Base-by-base conservation (phyloP, 2,888 invertebrate species). In the Allygus modestus region DNA sequence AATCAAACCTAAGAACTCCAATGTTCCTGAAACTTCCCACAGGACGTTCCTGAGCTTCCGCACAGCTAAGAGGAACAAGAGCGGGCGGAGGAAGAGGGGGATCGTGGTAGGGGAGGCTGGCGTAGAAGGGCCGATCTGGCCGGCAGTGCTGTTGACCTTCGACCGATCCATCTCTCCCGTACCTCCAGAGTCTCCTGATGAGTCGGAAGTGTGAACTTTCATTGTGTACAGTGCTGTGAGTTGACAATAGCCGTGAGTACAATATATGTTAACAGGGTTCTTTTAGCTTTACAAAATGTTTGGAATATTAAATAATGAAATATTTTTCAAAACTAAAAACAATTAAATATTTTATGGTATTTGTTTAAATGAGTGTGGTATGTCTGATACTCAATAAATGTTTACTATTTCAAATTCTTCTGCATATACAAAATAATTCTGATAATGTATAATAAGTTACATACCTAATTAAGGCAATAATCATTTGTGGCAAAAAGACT, bases 61-160 rank as follows among this genome's bases (percentile, higher is more conserved):
- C 0, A 41, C 85, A 17, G 26, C 73, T 1, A 83, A 71, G 65
- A 85, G 69, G 54, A 83, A 83, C 28, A 82, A 79, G 61, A 75
- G 77, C 33, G 84, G 81, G 0, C 77, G 77, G 7, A 61, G 86
- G 51, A 86, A 85, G 84, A 85, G 82, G 83, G 84, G 82, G 84
- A 71, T 84, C 2, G 86, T 86, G 26, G 84, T 86, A 15, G 86
- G 86, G 0, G 87, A 86, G 12, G 81, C 75, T 0, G 83, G 83
- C 9, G 51, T 82, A 0, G 79, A 83, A 11, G 86, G 85, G 15
- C 86, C 86, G 15, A 85, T 85, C 71, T 87, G 87, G 87, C 87
- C 87, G 0, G 85, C 85, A 1, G 87, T 87, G 12, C 81, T 87
- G 33, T 82, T 87, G 37, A 87, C 87, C 1, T 87, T 85, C 82